These are phyloP conservation scores for Borostomias antarcticus DNA, from an alignment of 2,797 vertebrate species.

Conservation along the genomic window DNA sequence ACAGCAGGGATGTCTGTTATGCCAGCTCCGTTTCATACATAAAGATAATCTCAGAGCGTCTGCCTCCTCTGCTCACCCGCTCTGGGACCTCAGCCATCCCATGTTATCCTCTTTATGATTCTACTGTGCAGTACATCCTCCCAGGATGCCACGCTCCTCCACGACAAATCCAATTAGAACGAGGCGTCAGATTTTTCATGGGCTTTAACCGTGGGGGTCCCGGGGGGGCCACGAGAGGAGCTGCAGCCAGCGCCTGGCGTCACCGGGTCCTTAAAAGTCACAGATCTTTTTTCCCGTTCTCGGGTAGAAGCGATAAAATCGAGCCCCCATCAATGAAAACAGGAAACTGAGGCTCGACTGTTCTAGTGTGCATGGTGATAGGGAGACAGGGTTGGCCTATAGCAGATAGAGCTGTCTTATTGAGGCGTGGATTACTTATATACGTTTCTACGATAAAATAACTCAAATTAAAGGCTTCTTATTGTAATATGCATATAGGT, in stretches of 20 bases:
- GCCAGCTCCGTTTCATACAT: slow-evolving; percentile 33
- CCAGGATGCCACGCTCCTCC: slow-evolving; percentile 29
- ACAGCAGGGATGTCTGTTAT: slow-evolving; percentile 44
- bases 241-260: slow-evolving; percentile 17
- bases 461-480: background rate
- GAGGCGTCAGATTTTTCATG: slow-evolving; percentile 43
- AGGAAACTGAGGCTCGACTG: slow-evolving; percentile 13
- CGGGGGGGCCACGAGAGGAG: slow-evolving; percentile 23
- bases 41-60: slow-evolving; percentile 42
- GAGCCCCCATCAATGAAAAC: slow-evolving; percentile 19
- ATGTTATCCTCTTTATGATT: slow-evolving; percentile 33
- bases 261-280: slow-evolving; percentile 43
- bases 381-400: slow-evolving; percentile 10
- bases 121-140: too few relatives aligned
- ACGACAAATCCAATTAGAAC: slow-evolving; percentile 59
- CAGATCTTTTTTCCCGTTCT: slow-evolving; percentile 42
- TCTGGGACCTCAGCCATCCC: slow-evolving; percentile 1
- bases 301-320: slow-evolving; percentile 9
- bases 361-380: slow-evolving; percentile 2
- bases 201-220: slow-evolving; percentile 32
- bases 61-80: slow-evolving; percentile 50
- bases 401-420: background rate
- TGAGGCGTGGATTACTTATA: slow-evolving; percentile 14
- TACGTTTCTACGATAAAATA: background rate
- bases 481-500: slow-evolving; percentile 8